A percentile compares a stretch with the other conserved stretches of the same genome.
These are phyloP conservation scores for Noturus placidus DNA, from an alignment of 2,113 vertebrate species.

Conservation along the genomic window DNA sequence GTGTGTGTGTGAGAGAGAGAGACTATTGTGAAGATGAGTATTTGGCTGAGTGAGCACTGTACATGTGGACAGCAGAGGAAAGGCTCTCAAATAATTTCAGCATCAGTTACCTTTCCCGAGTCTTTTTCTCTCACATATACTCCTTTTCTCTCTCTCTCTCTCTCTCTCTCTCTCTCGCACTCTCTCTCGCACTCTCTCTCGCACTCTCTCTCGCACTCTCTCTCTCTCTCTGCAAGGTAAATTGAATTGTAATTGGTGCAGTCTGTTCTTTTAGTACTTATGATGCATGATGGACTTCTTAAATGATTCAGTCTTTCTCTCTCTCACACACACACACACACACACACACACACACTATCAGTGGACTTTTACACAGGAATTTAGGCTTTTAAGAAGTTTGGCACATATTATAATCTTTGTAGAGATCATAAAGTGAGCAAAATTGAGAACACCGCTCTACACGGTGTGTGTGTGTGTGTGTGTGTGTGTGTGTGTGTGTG, in stretches of 20 bases:
- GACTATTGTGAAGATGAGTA: constrained; percentile 4
- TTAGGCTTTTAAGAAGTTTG: not conserved
- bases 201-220: constrained; percentile 23
- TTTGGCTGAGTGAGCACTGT: constrained; percentile 68
- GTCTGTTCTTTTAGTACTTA: constrained; percentile 50
- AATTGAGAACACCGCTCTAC: no score
- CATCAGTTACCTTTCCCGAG: constrained; percentile 58
- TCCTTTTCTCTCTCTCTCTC: constrained; percentile 30
- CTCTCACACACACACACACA: not conserved
- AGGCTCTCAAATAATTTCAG: constrained; percentile 69
- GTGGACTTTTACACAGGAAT: not conserved
- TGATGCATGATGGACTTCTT: constrained; percentile 18
- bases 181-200: constrained; percentile 7
- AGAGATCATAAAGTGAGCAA: not conserved
- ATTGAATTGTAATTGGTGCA: constrained; percentile 75
- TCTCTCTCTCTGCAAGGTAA: constrained; percentile 63
- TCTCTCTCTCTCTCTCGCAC: not conserved
- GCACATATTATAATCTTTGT: not conserved
- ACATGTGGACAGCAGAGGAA: constrained; percentile 65
- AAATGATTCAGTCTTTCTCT: constrained; percentile 25
- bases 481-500: no score
- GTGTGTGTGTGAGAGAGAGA: constrained; percentile 3
- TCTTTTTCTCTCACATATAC: constrained; percentile 42
- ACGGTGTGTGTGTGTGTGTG: no score
- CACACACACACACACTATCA: not conserved